Evolutionary conservation across 2,113 vertebrate genomes (phyloP).

Genomic region (Hyperopisus bebe): DNA sequence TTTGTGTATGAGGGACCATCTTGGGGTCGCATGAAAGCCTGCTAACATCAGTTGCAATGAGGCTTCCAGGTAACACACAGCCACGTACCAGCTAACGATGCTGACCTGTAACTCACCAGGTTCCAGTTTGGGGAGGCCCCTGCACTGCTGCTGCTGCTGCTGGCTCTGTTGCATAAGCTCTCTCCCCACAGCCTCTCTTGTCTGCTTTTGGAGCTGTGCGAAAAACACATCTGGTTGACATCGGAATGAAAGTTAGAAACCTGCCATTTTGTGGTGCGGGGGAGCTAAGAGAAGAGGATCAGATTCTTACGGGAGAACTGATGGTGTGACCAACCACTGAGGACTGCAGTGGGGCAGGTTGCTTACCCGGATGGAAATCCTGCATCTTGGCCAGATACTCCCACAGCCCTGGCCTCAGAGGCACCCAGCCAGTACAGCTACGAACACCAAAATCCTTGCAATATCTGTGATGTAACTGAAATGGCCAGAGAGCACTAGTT

Average conservation of each 20-base stretch:
- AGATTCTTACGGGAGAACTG: background rate
- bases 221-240: constrained; percentile 5
- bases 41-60: background rate
- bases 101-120: background rate
- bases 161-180: background rate
- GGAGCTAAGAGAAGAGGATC: background rate
- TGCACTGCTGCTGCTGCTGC: background rate
- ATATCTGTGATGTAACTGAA: background rate
- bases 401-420: background rate
- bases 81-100: background rate
- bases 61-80: background rate
- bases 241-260: background rate
- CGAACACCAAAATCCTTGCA: background rate
- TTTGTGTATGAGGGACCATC: background rate
- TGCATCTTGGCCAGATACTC: background rate
- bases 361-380: background rate
- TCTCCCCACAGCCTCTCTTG: background rate
- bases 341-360: background rate
- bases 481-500: background rate
- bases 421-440: background rate
- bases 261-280: background rate
- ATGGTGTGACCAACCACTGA: too few species aligned
- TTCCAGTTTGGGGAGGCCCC: background rate
- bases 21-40: background rate
- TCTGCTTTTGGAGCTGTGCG: background rate